Base-by-base conservation (phyloP, 2,888 invertebrate genomes). In the Nebria salina region DNA sequence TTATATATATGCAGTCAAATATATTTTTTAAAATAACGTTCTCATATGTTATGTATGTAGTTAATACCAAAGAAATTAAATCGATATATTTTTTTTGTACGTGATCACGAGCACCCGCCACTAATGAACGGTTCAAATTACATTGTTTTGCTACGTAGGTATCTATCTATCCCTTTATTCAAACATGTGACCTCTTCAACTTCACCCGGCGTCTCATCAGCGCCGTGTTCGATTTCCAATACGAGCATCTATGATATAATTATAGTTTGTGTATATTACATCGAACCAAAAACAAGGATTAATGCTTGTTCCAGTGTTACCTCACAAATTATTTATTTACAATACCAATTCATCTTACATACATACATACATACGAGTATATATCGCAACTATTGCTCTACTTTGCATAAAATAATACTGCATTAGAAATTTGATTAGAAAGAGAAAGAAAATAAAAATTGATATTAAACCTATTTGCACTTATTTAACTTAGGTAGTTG, bases 121-220 rank as follows among this genome's bases (percentile, higher is more conserved):
- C 76, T 76, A 76, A 76, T 76, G 76, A 76, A 76, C 66, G 68
- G 76, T 76, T 76, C 76, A 43, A 76, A 76, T 76, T 76, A 76
- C 76, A 13, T 76, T 76, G 76, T 76, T 76, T 76, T 76, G 76
- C 66, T 76, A 76, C 76, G 66, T 43, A 76, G 20, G 20, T 25
- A 65, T 66, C 65, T 43, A 66, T 66, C 66, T 65, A 20, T 1
- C 42, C 65, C 76, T 76, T 68, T 76, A 20, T 15, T 41, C 66
- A 66, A 66, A 66, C 66, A 76, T 66, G 26, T 41, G 72, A 34
- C 8, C 72, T 26, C n/a, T 72, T n/a, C 34, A 34, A 34, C 34
- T 34, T 34, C 34, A 34, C 34, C 34, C 34, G 34, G 34, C 34
- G 5, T 34, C 26, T 72, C 9, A n/a, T 72, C 25, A 8, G 41